Conservation (phyloP, 2,888 invertebrate genomes). For the Tinea pellionella region DNA sequence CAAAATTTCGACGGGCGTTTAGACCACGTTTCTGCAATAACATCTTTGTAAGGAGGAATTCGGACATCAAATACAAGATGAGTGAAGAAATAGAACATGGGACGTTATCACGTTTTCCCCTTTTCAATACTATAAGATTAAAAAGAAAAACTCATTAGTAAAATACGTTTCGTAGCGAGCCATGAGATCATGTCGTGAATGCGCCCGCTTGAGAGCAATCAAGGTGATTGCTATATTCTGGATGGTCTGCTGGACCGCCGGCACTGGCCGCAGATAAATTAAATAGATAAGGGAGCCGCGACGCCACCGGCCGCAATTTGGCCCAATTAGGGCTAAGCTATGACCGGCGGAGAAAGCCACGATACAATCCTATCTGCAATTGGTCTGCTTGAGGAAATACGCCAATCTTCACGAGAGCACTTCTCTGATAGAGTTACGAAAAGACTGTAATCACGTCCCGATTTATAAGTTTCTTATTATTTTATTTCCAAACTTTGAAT, state of each 20-base stretch:
- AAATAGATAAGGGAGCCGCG: slow-evolving; percentile 35
- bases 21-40: slow-evolving; percentile 12
- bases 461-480: neutral
- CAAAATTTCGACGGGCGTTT: slow-evolving; percentile 4
- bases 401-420: slow-evolving; percentile 13
- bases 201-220: slow-evolving; percentile 14
- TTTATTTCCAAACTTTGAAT: neutral
- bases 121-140: neutral
- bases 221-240: slow-evolving; percentile 27
- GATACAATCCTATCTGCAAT: slow-evolving; percentile 19
- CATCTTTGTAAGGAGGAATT: neutral
- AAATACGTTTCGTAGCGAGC: neutral
- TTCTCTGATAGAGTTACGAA: neutral
- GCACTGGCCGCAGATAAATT: slow-evolving; percentile 37
- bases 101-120: neutral
- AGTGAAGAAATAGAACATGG: neutral
- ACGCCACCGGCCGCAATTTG: slow-evolving; percentile 37
- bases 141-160: neutral
- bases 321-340: slow-evolving; percentile 28
- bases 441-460: neutral
- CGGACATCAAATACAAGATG: neutral
- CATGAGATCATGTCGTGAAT: slow-evolving; percentile 9
- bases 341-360: slow-evolving; percentile 24
- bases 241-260: slow-evolving; percentile 17
- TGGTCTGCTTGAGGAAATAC: slow-evolving; percentile 14